Base-by-base conservation (phyloP, 2,888 invertebrate species). In the Latrodectus elegans region DNA sequence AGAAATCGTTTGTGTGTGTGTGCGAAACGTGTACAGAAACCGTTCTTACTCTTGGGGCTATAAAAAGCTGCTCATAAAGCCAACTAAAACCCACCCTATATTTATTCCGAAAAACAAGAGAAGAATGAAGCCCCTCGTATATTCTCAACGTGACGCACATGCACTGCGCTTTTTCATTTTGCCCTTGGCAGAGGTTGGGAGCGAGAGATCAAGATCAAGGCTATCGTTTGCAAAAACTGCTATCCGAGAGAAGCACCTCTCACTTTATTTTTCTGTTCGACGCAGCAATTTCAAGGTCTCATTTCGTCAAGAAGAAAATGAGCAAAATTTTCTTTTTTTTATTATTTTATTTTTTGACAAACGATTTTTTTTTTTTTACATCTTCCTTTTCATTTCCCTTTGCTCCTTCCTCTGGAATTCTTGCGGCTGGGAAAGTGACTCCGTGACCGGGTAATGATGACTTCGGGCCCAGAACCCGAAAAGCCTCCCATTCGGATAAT, bases 121-220 rank as follows among this genome's bases (percentile, higher is more conserved):
- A n/a, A 52, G 12, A 11, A 14, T 55, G 53, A 74, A 74, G 74
- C 74, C 74, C 74, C 26, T 53, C 74, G 68, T 67, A 67, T 71
- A 71, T 51, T n/a, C 4, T 26, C 8, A 15, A 51, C 60, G 76
- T 65, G 76, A 76, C 76, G 76, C 65, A 74, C 77, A n/a, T 9
- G 64, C 14, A 15, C 38, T 38, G 38, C 38, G 38, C 38, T 38
- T 38, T 38, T 38, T 38, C 14, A 12, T 22, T 17, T 65, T 68
- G 77, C 68, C 77, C 77, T 77, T 77, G 77, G 10, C 60, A 53
- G 52, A 68, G 77, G 77, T 53, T 60, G 60, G 12, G n/a, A 55
- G 15, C 55, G 53, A 67, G 22, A 52, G 68, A 77, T 68, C 77
- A 77, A 77, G 77, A 77, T 77, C 77, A 77, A 77, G 77, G 77